phyloP scores from a whole-genome alignment of 2,888 invertebrate genomes.

The Villa cingulata region DNA sequence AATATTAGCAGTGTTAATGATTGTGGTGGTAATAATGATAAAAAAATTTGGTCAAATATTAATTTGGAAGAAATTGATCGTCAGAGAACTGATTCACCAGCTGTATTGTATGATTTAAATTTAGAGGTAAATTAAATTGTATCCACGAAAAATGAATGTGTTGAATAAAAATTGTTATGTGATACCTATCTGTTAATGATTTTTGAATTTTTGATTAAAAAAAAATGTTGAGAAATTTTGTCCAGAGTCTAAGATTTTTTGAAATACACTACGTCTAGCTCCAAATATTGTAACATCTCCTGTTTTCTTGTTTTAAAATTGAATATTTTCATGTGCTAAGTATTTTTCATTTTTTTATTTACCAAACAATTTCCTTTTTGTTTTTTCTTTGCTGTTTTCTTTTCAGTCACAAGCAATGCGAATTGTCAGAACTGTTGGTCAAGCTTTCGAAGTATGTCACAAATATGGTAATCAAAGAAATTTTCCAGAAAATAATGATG shows the following conservation, averaged over 20 bases:
- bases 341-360: too few species aligned
- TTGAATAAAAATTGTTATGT: too few species aligned
- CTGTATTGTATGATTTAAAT: constrained; percentile 12
- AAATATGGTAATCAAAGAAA: constrained; percentile 62
- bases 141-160: too few species aligned
- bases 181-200: too few species aligned
- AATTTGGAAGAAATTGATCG: not conserved
- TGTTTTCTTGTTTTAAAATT: too few species aligned
- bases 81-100: not conserved
- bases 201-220: too few species aligned
- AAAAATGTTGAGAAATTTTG: too few species aligned
- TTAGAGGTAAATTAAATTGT: constrained; percentile 17
- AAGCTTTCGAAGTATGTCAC: constrained; percentile 99
- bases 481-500: constrained; percentile 36
- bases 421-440: constrained; percentile 95
- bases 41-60: not conserved
- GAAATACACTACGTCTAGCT: too few species aligned
- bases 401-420: constrained; percentile 95
- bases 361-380: not conserved
- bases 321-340: too few species aligned
- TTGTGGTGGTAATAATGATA: not conserved
- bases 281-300: too few species aligned
- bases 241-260: too few species aligned
- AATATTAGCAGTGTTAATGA: not conserved
- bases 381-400: constrained; percentile 11